Conservation (phyloP, 1,140 invertebrate genomes). For the Marisa cornuarietis region DNA sequence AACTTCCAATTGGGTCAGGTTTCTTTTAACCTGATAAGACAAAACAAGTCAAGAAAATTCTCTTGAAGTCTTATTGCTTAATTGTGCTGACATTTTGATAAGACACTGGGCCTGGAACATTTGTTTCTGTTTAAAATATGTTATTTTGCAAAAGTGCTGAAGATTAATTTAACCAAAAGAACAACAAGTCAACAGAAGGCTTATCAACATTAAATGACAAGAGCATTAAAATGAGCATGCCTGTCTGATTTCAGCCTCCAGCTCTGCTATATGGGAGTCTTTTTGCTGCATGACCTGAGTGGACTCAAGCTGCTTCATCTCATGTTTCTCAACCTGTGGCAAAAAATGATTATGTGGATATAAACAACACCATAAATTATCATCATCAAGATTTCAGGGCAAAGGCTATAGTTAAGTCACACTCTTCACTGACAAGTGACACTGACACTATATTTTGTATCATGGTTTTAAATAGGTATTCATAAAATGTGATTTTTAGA, state of each 20-base stretch:
- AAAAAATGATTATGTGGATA: not conserved
- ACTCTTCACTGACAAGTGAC: too few relatives aligned
- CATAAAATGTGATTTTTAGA: too few relatives aligned
- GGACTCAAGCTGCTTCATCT: conserved; percentile 28
- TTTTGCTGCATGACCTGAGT: conserved; percentile 40
- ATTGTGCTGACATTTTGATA: not conserved
- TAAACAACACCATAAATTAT: too few relatives aligned
- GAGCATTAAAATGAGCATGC: conserved; percentile 2
- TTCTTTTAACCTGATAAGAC: conserved; percentile 31
- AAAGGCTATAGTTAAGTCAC: too few relatives aligned
- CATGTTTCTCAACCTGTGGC: conserved; percentile 41
- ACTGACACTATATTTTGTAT: too few relatives aligned
- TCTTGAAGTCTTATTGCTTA: not conserved
- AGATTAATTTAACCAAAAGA: too few relatives aligned
- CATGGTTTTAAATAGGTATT: too few relatives aligned
- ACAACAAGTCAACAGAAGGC: not conserved
- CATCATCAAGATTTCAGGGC: too few relatives aligned
- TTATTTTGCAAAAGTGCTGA: too few relatives aligned
- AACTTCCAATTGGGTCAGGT: conserved; percentile 32
- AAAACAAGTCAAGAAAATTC: too few relatives aligned
- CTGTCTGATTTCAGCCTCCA: conserved; percentile 44
- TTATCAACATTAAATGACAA: not conserved
- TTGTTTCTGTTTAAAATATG: not conserved
- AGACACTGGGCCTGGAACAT: not conserved
- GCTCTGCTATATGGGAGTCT: conserved; percentile 37